A percentile compares a stretch with the other conserved stretches of the same genome.
Conservation (phyloP, 2,797 vertebrate species). For the Hemibagrus guttatus region DNA sequence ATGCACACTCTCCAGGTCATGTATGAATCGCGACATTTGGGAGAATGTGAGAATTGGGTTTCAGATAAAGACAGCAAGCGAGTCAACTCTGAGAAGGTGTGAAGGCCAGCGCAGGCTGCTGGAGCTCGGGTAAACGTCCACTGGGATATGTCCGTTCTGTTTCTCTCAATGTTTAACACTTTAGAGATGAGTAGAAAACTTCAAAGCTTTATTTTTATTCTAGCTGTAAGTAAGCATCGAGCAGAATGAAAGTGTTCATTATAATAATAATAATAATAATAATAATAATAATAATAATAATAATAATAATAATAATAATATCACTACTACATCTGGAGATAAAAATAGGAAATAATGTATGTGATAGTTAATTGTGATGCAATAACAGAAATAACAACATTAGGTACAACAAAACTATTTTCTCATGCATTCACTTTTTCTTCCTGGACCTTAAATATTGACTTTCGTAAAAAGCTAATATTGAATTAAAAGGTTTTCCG, state of each 20-base stretch:
- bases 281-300: background rate
- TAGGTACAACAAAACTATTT: background rate
- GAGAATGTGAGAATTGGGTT: slow-evolving; percentile 67
- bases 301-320: background rate
- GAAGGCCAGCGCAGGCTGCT: slow-evolving; percentile 6
- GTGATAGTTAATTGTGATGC: background rate
- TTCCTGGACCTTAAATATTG: background rate
- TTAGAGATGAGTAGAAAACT: background rate
- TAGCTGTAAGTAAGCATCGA: background rate
- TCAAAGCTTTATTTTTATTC: background rate
- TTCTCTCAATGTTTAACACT: background rate
- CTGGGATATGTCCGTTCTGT: background rate
- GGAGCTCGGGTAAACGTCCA: slow-evolving; percentile 16
- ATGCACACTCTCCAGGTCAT: slow-evolving; percentile 65
- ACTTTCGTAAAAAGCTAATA: background rate
- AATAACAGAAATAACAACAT: background rate
- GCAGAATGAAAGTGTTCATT: background rate
- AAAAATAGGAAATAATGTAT: background rate
- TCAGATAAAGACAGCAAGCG: slow-evolving; percentile 64
- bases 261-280: background rate
- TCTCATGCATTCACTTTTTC: background rate
- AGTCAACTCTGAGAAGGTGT: slow-evolving; percentile 53
- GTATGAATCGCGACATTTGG: slow-evolving; percentile 52
- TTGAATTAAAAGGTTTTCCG: background rate
- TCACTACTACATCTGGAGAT: background rate